phyloP scores from a whole-genome alignment of 2,797 vertebrate species.

The Semotilus atromaculatus region DNA sequence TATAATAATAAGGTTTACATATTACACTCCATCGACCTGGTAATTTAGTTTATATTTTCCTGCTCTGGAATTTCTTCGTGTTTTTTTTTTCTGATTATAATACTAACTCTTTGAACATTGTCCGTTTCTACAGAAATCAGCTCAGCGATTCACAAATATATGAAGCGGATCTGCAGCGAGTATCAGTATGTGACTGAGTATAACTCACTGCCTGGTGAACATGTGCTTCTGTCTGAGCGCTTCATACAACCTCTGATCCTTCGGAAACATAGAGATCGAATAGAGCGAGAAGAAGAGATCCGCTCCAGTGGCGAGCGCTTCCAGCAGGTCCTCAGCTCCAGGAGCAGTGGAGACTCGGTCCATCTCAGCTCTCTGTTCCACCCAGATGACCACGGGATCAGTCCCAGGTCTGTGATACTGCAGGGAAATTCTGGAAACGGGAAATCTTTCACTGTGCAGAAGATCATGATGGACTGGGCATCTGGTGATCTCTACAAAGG shows the following conservation, averaged over 20 bases:
- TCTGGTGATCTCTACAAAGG: slow-evolving; percentile 18
- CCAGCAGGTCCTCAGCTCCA: slow-evolving; percentile 15
- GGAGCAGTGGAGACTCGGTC: not conserved
- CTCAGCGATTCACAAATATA: not conserved
- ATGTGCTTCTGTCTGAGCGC: slow-evolving; percentile 22
- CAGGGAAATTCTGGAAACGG: slow-evolving; percentile 54
- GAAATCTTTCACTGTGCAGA: slow-evolving; percentile 47
- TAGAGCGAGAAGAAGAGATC: slow-evolving; percentile 33
- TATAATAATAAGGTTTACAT: too few relatives aligned
- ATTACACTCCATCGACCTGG: too few relatives aligned
- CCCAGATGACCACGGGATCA: not conserved
- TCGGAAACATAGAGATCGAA: not conserved
- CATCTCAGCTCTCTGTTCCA: not conserved
- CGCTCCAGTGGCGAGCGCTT: not conserved
- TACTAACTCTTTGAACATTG: too few relatives aligned
- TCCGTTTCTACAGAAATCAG: too few relatives aligned
- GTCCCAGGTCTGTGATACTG: slow-evolving; percentile 31
- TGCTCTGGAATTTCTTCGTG: too few relatives aligned
- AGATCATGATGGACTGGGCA: slow-evolving; percentile 50
- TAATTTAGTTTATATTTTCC: too few relatives aligned
- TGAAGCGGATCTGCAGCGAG: not conserved
- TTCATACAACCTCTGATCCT: slow-evolving; percentile 34
- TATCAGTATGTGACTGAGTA: slow-evolving; percentile 25
- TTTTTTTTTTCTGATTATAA: too few relatives aligned
- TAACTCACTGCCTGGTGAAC: slow-evolving; percentile 34